Evolutionary conservation across 2,113 vertebrate genomes (phyloP).

Genomic region (Pelmatolapia mariae): DNA sequence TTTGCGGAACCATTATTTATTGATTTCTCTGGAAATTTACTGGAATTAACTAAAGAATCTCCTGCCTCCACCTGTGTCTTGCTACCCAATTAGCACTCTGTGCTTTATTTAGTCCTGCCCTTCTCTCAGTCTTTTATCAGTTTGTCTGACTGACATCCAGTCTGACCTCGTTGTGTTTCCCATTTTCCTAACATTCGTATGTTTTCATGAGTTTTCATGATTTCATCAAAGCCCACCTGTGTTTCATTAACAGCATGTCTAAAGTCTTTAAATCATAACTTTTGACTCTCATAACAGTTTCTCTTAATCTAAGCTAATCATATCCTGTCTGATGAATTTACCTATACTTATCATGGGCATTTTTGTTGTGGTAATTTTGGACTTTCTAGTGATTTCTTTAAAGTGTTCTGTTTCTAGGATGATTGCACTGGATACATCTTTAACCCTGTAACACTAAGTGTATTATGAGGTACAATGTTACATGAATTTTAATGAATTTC

Average conservation of each 20-base stretch:
- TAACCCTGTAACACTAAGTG: rapidly evolving
- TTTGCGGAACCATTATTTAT: background rate
- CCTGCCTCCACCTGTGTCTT: background rate
- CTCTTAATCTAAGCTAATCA: background rate
- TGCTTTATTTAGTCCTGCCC: background rate
- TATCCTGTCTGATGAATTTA: background rate
- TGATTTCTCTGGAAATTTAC: background rate
- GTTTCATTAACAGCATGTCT: background rate
- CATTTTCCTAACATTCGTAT: background rate
- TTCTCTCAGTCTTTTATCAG: background rate
- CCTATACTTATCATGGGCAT: background rate
- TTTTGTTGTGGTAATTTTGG: background rate
- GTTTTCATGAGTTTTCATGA: background rate
- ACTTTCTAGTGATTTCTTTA: background rate
- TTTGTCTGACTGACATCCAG: background rate
- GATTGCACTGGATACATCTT: background rate
- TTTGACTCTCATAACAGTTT: background rate
- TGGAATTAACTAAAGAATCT: background rate
- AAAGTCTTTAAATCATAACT: conserved; percentile 7
- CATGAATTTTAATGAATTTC: background rate
- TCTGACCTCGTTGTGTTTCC: background rate
- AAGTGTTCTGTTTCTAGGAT: background rate
- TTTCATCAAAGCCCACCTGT: background rate
- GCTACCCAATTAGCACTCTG: background rate
- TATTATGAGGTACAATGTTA: background rate